These are phyloP conservation scores for Spea bombifrons DNA, from an alignment of 2,113 vertebrate genomes.

Conservation along the genomic window DNA sequence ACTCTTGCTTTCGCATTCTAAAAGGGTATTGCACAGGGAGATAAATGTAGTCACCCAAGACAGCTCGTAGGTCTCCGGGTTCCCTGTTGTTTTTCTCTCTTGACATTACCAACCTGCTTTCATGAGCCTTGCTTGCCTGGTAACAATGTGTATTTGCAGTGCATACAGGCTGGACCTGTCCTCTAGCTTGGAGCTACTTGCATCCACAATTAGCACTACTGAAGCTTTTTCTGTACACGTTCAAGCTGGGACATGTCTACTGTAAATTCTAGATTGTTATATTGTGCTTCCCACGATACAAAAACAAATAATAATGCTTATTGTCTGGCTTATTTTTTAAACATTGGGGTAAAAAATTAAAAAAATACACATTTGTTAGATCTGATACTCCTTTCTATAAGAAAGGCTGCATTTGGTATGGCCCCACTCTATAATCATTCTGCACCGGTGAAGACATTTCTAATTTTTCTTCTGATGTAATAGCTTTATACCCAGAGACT, in stretches of 20 bases:
- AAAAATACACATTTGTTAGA: too few species aligned
- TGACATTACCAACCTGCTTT: conserved; percentile 33
- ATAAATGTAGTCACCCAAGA: conserved; percentile 7
- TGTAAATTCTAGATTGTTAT: background rate
- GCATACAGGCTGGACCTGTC: conserved; percentile 23
- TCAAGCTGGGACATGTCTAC: conserved; percentile 19
- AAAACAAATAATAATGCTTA: background rate
- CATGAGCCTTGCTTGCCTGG: background rate
- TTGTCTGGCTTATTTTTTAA: too few species aligned
- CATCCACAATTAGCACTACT: background rate
- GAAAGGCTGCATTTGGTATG: too few species aligned
- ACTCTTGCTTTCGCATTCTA: conserved; percentile 9
- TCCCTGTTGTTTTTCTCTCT: conserved; percentile 22
- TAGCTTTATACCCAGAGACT: too few species aligned
- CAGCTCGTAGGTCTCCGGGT: conserved; percentile 18
- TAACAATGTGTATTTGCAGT: conserved; percentile 15
- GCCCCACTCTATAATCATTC: too few species aligned
- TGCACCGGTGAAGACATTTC: too few species aligned
- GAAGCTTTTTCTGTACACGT: background rate
- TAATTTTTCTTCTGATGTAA: too few species aligned
- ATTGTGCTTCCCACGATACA: background rate
- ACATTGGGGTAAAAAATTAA: too few species aligned
- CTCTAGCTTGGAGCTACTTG: background rate
- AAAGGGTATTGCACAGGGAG: conserved; percentile 9
- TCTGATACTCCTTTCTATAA: too few species aligned